phyloP scores from a whole-genome alignment of 2,888 invertebrate species.

The Ellobium chinense region DNA sequence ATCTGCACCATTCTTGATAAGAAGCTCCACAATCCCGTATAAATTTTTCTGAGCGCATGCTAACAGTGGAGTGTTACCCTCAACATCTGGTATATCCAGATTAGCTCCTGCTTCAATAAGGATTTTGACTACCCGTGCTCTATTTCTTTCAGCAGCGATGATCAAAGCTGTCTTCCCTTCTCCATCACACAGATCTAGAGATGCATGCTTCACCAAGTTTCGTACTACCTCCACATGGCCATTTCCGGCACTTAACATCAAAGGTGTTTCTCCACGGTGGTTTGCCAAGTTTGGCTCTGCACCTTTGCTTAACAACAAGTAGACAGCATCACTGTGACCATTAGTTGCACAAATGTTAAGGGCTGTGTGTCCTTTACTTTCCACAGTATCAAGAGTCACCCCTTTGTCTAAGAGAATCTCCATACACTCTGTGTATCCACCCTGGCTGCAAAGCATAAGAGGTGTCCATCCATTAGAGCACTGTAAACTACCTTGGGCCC shows the following conservation, averaged over 20 bases:
- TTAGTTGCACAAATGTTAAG: conserved; percentile 2
- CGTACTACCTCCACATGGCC: conserved; percentile 4
- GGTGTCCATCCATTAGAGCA: conserved; percentile 2
- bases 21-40: not conserved
- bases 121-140: not conserved
- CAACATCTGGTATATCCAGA: not conserved
- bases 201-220: not conserved
- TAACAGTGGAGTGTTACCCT: conserved; percentile 16
- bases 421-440: conserved; percentile 8
- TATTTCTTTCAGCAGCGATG: not conserved
- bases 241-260: not conserved
- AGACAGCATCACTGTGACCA: not conserved
- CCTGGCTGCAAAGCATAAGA: not conserved
- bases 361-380: not conserved
- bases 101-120: not conserved
- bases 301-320: not conserved
- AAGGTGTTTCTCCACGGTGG: not conserved
- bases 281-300: not conserved
- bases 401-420: not conserved
- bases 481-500: not conserved
- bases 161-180: conserved; percentile 16
- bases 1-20: not conserved
- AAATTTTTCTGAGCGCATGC: not conserved
- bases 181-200: not conserved
- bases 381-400: not conserved